Percentiles rank a stretch among this genome's conserved stretches.
phyloP scores from a whole-genome alignment of 2,888 invertebrate species.

The Dichetophora obliterata region DNA sequence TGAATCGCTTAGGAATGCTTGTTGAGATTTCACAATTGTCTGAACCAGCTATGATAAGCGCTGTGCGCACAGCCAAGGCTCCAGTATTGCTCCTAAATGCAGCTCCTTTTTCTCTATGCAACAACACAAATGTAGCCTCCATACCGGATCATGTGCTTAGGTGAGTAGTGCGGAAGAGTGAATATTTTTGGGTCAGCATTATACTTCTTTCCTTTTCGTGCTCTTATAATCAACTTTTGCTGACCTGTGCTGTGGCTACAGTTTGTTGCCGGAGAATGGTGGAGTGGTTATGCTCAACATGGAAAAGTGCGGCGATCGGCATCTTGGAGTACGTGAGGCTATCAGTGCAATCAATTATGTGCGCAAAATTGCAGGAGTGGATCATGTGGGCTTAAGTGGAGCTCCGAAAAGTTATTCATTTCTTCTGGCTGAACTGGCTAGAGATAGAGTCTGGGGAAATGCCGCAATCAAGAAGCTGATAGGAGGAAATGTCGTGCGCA shows the following conservation, averaged over 20 bases:
- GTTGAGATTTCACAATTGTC: constrained; percentile 78
- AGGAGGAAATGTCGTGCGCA: constrained; percentile 74
- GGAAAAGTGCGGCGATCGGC: constrained; percentile 70
- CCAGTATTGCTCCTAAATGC: constrained; percentile 79
- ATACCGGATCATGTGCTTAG: constrained; percentile 87
- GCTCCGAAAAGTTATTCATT: constrained; percentile 73
- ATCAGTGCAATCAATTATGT: constrained; percentile 77
- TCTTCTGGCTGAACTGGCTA: constrained; percentile 74
- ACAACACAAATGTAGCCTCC: constrained; percentile 78
- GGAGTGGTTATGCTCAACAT: constrained; percentile 77
- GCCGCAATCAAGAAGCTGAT: constrained; percentile 74
- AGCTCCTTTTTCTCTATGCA: constrained; percentile 75
- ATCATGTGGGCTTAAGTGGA: constrained; percentile 76
- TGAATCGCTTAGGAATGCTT: constrained; percentile 80
- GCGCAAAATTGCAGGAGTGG: constrained; percentile 75
- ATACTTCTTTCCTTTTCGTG: not conserved
- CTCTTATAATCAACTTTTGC: not conserved
- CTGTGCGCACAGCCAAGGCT: constrained; percentile 74
- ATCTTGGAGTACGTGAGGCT: constrained; percentile 67
- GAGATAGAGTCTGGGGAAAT: constrained; percentile 74
- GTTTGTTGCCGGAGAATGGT: constrained; percentile 71
- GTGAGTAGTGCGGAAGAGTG: constrained; percentile 48
- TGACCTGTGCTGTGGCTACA: constrained; percentile 38
- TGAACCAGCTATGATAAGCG: constrained; percentile 75
- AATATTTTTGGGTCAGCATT: not conserved